Percentiles rank a stretch among this genome's conserved stretches.
These are phyloP conservation scores for Megalopta genalis DNA, from an alignment of 1,140 invertebrate species.

Conservation along the genomic window DNA sequence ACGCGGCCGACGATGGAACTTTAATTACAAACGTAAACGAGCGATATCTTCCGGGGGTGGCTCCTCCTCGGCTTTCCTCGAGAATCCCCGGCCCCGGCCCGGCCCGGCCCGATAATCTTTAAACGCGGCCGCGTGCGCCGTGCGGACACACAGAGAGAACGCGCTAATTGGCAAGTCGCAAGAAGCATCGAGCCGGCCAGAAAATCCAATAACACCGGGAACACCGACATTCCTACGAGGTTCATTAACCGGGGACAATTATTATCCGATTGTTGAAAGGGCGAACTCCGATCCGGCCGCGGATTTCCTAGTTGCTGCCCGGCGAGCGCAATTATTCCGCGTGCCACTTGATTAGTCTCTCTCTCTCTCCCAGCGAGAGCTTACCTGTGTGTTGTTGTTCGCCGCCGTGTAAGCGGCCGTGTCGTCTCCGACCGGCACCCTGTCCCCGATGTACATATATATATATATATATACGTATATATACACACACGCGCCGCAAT, in stretches of 20 bases:
- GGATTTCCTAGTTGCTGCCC: constrained; percentile 25
- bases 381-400: too few species aligned
- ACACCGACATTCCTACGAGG: constrained; percentile 22
- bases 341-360: constrained; percentile 53
- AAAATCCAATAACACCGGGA: constrained; percentile 28
- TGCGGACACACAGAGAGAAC: too few species aligned
- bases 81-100: neutral
- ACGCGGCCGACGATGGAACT: constrained; percentile 4
- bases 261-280: constrained; percentile 38
- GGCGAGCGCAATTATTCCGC: constrained; percentile 55
- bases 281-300: constrained; percentile 30
- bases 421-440: neutral
- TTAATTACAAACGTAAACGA: neutral
- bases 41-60: neutral
- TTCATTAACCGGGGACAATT: constrained; percentile 42
- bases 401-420: too few species aligned
- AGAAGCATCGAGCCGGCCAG: neutral
- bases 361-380: too few species aligned
- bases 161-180: neutral
- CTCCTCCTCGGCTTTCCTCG: neutral
- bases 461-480: too few species aligned
- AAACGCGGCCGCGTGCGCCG: neutral
- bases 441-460: neutral
- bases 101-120: neutral
- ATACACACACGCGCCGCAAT: neutral